These are phyloP conservation scores for Hermetia illucens DNA, from an alignment of 1,140 invertebrate genomes.

Conservation along the genomic window DNA sequence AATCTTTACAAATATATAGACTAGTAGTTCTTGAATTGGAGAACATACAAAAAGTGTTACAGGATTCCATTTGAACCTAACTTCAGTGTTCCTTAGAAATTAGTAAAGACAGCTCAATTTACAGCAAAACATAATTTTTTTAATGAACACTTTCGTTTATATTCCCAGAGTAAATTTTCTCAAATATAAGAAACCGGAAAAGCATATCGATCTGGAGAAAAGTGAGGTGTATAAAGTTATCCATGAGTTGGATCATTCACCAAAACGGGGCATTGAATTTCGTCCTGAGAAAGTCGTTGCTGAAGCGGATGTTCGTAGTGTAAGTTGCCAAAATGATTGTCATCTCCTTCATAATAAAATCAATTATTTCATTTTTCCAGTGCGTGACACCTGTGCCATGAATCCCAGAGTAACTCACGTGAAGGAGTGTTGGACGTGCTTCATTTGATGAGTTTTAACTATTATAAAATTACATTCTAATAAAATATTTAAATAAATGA, in stretches of 20 bases:
- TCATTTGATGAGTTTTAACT: no score
- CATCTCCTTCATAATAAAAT: no score
- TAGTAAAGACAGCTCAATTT: slow-evolving; percentile 3
- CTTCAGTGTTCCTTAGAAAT: not conserved
- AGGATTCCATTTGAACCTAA: slow-evolving; percentile 3
- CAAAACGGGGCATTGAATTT: slow-evolving; percentile 45
- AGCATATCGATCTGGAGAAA: slow-evolving; percentile 50
- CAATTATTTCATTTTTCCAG: no score
- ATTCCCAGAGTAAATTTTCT: slow-evolving; percentile 56
- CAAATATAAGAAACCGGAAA: slow-evolving; percentile 59
- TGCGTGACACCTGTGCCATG: no score
- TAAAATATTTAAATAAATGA: no score
- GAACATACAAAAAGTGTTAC: slow-evolving; percentile 7
- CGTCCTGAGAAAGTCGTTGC: slow-evolving; percentile 46
- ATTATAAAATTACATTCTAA: no score
- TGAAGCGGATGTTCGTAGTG: slow-evolving; percentile 39
- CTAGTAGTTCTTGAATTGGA: slow-evolving; percentile 11
- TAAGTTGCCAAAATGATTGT: slow-evolving; percentile 2
- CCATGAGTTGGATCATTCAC: slow-evolving; percentile 51
- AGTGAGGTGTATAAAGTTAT: slow-evolving; percentile 60
- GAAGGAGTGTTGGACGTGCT: no score
- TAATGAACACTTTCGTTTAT: slow-evolving; percentile 4
- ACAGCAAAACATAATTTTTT: not conserved
- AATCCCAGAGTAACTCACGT: no score
- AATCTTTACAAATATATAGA: slow-evolving; percentile 18